phyloP scores from a whole-genome alignment of 2,797 vertebrate species.

The Gastrophryne carolinensis region DNA sequence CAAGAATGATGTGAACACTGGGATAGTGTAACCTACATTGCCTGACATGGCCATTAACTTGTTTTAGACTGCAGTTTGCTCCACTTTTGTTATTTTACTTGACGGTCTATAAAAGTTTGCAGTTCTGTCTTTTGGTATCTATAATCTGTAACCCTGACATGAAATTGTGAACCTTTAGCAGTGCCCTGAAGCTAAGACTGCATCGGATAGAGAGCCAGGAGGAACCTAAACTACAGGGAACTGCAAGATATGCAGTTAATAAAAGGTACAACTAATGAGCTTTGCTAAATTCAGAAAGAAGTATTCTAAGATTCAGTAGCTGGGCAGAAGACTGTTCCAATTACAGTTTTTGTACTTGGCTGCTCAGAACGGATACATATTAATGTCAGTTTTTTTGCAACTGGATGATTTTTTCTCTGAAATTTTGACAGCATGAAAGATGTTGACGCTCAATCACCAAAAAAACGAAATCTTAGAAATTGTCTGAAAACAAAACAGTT shows the following conservation, averaged over 20 bases:
- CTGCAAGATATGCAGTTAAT: slow-evolving; percentile 22
- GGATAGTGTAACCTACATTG: neutral
- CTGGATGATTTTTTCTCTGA: neutral
- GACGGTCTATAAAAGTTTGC: neutral
- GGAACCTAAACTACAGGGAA: neutral
- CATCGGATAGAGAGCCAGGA: neutral
- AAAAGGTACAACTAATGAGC: slow-evolving; percentile 16
- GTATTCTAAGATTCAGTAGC: neutral
- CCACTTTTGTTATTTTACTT: neutral
- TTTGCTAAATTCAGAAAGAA: neutral
- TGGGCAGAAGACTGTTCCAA: neutral
- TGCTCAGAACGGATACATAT: slow-evolving; percentile 1
- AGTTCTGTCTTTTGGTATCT: neutral
- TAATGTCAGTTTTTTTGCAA: slow-evolving; percentile 13
- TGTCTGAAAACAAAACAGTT: no score
- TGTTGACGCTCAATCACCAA: neutral
- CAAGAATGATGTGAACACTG: neutral
- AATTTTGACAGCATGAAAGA: neutral
- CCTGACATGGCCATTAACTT: neutral
- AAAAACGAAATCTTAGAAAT: neutral
- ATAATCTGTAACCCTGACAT: neutral
- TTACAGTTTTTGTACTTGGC: neutral
- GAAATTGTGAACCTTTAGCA: slow-evolving; percentile 6
- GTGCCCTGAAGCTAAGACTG: slow-evolving; percentile 15
- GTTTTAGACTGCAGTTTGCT: neutral